These are phyloP conservation scores for Brachyptera risi DNA, from an alignment of 2,888 invertebrate species.

Conservation along the genomic window DNA sequence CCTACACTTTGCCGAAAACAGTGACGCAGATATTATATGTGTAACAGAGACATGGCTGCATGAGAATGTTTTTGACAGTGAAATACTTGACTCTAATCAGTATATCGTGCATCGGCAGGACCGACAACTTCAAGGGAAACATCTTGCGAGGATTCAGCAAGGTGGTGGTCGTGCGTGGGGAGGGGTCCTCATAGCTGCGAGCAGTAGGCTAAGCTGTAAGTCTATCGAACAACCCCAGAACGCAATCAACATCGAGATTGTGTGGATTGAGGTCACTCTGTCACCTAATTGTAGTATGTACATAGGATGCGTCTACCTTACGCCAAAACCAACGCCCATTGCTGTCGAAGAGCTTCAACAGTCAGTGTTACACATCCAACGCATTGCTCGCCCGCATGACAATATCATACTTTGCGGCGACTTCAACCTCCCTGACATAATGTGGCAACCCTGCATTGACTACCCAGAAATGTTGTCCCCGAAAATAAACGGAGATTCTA, in stretches of 20 bases:
- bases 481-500: not conserved
- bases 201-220: not conserved
- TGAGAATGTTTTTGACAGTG: conserved; percentile 1
- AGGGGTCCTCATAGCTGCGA: not conserved
- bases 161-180: conserved; percentile 12
- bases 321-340: not conserved
- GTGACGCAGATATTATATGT: conserved; percentile 9
- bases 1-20: conserved; percentile 2
- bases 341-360: not conserved
- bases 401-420: not conserved
- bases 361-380: not conserved
- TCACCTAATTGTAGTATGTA: not conserved
- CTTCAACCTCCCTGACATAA: not conserved
- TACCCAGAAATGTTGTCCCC: not conserved
- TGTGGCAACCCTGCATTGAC: not conserved
- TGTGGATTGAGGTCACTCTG: not conserved
- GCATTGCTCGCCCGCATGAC: not conserved
- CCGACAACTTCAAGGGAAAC: not conserved
- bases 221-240: not conserved
- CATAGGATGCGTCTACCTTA: not conserved
- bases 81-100: conserved; percentile 7
- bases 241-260: too few relatives aligned
- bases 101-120: not conserved
- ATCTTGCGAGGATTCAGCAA: not conserved
- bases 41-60: conserved; percentile 3